Conservation (phyloP, 2,888 invertebrate species). For the Formica aserva region DNA sequence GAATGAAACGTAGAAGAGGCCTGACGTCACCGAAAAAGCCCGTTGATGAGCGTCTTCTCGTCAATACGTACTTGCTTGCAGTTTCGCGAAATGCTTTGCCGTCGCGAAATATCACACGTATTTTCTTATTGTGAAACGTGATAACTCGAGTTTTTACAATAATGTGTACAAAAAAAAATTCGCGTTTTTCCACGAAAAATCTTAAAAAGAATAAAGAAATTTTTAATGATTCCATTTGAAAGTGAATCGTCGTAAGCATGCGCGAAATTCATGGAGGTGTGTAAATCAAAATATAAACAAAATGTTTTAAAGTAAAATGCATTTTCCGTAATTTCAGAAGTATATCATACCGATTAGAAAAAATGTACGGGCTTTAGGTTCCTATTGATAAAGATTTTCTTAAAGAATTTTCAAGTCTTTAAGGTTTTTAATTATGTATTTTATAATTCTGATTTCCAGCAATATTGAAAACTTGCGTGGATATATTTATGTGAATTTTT, state of each 20-base stretch:
- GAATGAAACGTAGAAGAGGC: constrained; percentile 67
- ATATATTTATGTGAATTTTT: neutral
- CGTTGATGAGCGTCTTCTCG: constrained; percentile 59
- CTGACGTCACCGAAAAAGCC: constrained; percentile 75
- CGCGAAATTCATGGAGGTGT: neutral
- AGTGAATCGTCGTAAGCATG: neutral
- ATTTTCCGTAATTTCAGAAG: neutral
- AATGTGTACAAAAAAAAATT: neutral
- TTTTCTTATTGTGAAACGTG: neutral
- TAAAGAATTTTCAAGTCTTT: neutral
- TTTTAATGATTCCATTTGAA: constrained; percentile 5
- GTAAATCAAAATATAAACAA: constrained; percentile 34
- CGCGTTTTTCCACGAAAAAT: neutral
- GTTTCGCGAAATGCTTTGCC: constrained; percentile 70
- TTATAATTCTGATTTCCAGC: neutral
- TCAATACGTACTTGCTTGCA: constrained; percentile 58
- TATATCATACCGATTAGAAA: neutral
- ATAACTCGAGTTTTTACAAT: neutral
- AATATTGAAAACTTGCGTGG: neutral
- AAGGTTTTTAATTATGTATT: neutral
- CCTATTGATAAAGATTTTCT: neutral
- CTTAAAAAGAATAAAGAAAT: neutral
- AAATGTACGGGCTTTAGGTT: neutral
- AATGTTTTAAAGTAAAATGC: constrained; percentile 9
- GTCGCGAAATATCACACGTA: neutral